A percentile compares a stretch with the other conserved stretches of the same genome.
Evolutionary conservation across 2,113 vertebrate species (phyloP).

Genomic region (Emydocephalus ijimae): DNA sequence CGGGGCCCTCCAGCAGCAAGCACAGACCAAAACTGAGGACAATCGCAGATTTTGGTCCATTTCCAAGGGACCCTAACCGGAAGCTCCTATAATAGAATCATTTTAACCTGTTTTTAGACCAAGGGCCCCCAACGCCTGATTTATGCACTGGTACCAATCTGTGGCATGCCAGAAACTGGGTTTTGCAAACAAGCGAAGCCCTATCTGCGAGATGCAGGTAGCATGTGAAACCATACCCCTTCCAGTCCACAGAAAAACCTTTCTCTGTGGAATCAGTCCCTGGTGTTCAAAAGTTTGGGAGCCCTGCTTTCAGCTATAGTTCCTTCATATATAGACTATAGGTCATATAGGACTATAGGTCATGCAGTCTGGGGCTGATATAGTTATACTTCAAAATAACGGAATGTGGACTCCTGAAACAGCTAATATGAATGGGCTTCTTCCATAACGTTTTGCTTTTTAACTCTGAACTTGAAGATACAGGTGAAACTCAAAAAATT

Average conservation of each 20-base stretch:
- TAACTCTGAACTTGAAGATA: neutral
- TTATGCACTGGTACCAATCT: neutral
- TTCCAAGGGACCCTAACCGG: no score
- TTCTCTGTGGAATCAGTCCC: neutral
- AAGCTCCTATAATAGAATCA: no score
- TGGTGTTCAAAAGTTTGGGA: neutral
- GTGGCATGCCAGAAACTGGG: neutral
- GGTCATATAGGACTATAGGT: no score
- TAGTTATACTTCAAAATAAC: neutral
- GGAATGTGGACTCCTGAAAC: neutral
- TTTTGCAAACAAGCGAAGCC: neutral
- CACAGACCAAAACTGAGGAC: no score
- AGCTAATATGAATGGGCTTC: neutral
- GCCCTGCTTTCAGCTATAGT: neutral
- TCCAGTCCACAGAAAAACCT: neutral
- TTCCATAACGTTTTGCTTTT: neutral
- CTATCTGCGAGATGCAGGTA: neutral
- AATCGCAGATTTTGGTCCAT: no score
- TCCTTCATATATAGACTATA: neutral
- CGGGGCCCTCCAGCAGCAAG: no score
- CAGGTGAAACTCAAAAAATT: no score
- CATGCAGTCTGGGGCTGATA: neutral
- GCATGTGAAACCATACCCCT: neutral
- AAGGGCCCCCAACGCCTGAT: neutral
- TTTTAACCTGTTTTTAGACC: neutral